Conservation (phyloP, 2,113 vertebrate species). For the Meleagris gallopavo region DNA sequence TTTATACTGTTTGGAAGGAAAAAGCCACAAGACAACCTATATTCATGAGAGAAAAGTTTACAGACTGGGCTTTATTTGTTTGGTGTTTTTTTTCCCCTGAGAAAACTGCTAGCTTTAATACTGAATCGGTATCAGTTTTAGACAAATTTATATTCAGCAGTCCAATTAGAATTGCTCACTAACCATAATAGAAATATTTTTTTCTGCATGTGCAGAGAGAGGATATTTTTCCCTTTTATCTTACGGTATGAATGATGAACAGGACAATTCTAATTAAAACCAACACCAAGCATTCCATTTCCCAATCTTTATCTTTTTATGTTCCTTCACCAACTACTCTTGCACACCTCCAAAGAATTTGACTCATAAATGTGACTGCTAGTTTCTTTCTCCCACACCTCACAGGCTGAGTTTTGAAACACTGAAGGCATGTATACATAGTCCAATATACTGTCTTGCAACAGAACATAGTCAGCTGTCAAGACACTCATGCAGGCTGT, state of each 20-base stretch:
- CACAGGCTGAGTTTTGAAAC: not conserved
- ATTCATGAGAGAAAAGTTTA: not conserved
- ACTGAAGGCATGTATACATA: not conserved
- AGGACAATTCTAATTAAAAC: constrained; percentile 61
- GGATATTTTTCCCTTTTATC: constrained; percentile 11
- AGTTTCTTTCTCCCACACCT: constrained; percentile 32
- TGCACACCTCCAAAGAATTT: not conserved
- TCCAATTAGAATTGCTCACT: constrained; percentile 7
- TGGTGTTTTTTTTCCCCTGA: not conserved
- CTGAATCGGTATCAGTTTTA: not conserved
- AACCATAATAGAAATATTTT: not conserved
- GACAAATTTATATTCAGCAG: not conserved
- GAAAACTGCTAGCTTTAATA: not conserved
- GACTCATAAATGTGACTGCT: constrained; percentile 29
- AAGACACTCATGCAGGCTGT: not conserved
- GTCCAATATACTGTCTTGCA: not conserved
- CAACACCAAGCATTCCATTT: constrained; percentile 33
- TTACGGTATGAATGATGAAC: not conserved
- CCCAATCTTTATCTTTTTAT: constrained; percentile 7
- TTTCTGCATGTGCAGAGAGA: not conserved
- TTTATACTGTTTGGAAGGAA: not conserved
- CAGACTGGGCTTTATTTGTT: not conserved
- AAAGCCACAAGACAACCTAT: not conserved
- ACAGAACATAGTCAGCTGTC: not conserved
- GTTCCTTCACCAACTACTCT: not conserved